Base-by-base conservation (phyloP, 2,888 invertebrate genomes). In the Ametastegia equiseti region DNA sequence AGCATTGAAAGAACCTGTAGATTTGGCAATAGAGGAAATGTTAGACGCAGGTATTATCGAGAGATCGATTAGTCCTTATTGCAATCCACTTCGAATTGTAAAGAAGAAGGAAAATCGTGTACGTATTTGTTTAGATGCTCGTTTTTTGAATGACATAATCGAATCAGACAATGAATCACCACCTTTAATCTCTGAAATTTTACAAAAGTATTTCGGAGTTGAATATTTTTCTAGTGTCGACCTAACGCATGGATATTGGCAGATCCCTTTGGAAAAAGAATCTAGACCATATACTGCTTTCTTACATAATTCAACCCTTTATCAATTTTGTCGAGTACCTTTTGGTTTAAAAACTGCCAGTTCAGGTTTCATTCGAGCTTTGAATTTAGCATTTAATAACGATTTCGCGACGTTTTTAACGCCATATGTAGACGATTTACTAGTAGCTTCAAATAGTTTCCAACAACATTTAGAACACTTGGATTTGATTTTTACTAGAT, bases 41-140 rank as follows among this genome's bases (percentile, higher is more conserved):
- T 69, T 88, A n/a, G 57, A 83, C 6, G 54, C 80, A 19, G 88
- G 87, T 1, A 85, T 89, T 6, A 88, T 88, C 42, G 85, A 86
- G 67, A 63, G 86, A 54, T 85, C 85, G 11, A 83, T 86, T 5
- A 87, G 87, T n/a, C 84, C 84, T 0, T 88, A 85, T 84, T 83
- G 86, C n/a, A 88, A 87, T 77, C 89, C 89, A 1, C 71, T 89
- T 23, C 86, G 87, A 1, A 85, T 87, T 6, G 86, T 86, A 0
- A 54, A 83, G 36, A 89, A 89, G 73, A 88, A 88, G 50, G 87
- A 89, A 79, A 86, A 86, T 5, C 81, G 84, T 15, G 81, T 89
- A 1, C 82, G 90, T 5, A 83, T 90, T 30, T 88, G 89, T 81
- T 80, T 89, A 23, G 89, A 90, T 82, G 89, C 89, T 0, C 57